Percentiles rank a stretch among this genome's conserved stretches.
phyloP scores from a whole-genome alignment of 2,888 invertebrate genomes.

The Opisthograptis luteolata region DNA sequence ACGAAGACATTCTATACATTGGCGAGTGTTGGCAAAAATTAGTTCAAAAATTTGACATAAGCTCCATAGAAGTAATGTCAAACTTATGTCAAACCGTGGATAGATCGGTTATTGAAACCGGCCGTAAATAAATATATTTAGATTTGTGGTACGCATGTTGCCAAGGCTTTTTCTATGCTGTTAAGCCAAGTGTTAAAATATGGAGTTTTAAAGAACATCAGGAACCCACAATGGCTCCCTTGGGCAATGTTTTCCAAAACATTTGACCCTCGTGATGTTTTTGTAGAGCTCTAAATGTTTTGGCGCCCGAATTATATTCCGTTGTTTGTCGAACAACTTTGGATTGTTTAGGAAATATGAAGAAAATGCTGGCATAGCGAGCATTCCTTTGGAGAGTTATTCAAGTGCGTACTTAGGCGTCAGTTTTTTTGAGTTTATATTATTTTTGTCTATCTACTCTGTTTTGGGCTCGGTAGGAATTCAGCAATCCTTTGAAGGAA shows the following conservation, averaged over 20 bases:
- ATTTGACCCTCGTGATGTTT: conserved; percentile 18
- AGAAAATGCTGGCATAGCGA: conserved; percentile 10
- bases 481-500: not conserved
- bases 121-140: no score
- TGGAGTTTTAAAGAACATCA: not conserved
- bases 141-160: not conserved
- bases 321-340: conserved; percentile 10
- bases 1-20: no score
- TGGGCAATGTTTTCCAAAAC: conserved; percentile 21
- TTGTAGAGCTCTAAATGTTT: conserved; percentile 10
- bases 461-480: not conserved
- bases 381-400: conserved; percentile 19
- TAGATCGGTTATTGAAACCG: no score
- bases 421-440: conserved; percentile 6
- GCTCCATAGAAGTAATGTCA: no score
- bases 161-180: no score
- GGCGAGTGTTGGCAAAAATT: no score
- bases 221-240: conserved; percentile 18
- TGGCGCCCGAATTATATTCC: conserved; percentile 3
- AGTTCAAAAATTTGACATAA: no score
- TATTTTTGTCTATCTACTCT: not conserved
- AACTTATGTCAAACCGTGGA: no score
- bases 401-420: conserved; percentile 2
- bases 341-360: conserved; percentile 9
- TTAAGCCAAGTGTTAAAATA: not conserved